These are phyloP conservation scores for Pangasius mekongensis DNA, from an alignment of 2,797 vertebrate species.

Conservation along the genomic window DNA sequence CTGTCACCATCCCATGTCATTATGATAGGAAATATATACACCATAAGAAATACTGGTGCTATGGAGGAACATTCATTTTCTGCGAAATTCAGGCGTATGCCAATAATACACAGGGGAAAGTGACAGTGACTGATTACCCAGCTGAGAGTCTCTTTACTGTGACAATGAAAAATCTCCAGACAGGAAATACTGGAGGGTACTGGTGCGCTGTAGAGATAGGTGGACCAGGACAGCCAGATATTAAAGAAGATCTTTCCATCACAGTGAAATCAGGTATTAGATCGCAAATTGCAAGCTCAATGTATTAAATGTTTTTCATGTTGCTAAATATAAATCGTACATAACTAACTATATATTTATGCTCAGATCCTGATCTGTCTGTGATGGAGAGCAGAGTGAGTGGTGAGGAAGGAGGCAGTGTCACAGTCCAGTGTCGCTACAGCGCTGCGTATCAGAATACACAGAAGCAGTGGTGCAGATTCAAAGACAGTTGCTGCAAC, in stretches of 20 bases:
- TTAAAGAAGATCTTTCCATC: background rate
- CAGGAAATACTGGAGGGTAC: slow-evolving; percentile 1
- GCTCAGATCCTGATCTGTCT: slow-evolving; percentile 40
- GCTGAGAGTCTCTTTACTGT: slow-evolving; percentile 49
- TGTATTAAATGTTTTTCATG: background rate
- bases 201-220: slow-evolving; percentile 15
- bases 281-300: background rate
- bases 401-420: slow-evolving; percentile 31
- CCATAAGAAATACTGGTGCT: slow-evolving; percentile 51
- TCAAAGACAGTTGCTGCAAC: slow-evolving; percentile 24
- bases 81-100: slow-evolving; percentile 42
- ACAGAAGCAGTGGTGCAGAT: slow-evolving; percentile 21
- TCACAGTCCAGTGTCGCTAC: slow-evolving; percentile 60
- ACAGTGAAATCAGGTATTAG: slow-evolving; percentile 35
- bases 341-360: background rate
- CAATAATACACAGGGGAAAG: slow-evolving; percentile 21
- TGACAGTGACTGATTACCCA: slow-evolving; percentile 51
- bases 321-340: background rate
- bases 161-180: slow-evolving; percentile 44
- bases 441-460: slow-evolving; percentile 45
- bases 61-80: background rate
- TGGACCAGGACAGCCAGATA: background rate
- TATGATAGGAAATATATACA: slow-evolving; percentile 50
- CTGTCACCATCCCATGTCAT: slow-evolving; percentile 31
- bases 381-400: slow-evolving; percentile 39